phyloP scores from a whole-genome alignment of 2,113 vertebrate genomes.

The Tenebrosternarchus preto region DNA sequence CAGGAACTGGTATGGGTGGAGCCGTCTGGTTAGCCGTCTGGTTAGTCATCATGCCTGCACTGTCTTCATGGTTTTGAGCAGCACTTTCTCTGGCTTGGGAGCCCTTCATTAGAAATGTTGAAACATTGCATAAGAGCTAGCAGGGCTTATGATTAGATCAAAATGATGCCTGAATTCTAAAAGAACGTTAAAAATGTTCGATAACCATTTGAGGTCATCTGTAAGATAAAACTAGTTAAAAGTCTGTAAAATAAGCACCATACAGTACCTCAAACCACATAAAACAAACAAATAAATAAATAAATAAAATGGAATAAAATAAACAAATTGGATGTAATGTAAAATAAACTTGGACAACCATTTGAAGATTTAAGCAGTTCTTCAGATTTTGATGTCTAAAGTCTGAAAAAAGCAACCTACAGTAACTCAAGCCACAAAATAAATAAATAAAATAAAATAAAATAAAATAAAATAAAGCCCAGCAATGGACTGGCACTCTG shows the following conservation, averaged over 20 bases:
- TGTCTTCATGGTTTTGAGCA: constrained; percentile 72
- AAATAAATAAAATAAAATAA: background rate
- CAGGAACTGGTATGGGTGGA: constrained; percentile 70
- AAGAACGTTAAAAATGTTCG: background rate
- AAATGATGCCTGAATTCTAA: background rate
- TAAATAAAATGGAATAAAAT: no score
- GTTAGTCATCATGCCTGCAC: constrained; percentile 68
- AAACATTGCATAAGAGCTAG: background rate
- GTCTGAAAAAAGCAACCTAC: constrained; percentile 38
- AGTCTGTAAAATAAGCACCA: no score
- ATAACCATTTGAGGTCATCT: no score
- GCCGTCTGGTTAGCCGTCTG: constrained; percentile 69
- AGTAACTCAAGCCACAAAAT: constrained; percentile 57
- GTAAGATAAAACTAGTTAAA: no score
- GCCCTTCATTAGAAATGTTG: constrained; percentile 46
- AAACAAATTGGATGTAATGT: background rate
- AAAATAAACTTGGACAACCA: background rate
- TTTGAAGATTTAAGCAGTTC: no score
- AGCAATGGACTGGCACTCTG: no score
- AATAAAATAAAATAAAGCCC: no score
- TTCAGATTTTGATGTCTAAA: constrained; percentile 55
- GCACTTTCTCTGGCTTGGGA: constrained; percentile 71
- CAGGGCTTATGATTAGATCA: background rate
- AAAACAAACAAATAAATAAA: no score
- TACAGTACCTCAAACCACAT: no score